Base-by-base conservation (phyloP, 2,797 vertebrate species). In the Staurois parvus region DNA sequence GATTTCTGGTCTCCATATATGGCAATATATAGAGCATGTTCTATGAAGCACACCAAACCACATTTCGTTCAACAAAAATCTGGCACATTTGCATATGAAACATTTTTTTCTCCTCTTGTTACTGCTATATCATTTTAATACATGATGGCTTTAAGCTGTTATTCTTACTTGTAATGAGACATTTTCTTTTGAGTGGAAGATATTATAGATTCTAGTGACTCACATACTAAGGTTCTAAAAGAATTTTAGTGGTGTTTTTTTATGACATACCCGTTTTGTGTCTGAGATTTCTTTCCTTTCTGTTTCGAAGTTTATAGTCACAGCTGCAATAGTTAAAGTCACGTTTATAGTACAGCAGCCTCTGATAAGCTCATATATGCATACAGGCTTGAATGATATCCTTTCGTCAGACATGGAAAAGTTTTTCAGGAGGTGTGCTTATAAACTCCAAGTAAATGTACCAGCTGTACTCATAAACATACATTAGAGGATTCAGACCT, bases 401-500 rank as follows among this genome's bases (percentile, higher is more conserved):
- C 93, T 91, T 93, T 93, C 92, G 89, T 91, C 91, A 93, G 93
- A 91, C 89, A 19, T 84, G 89, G 89, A 91, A 89, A 90, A 76
- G 91, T 91, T 93, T 74, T 84, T 92, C 93, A 92, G 79, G 92
- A 94, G 92, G 93, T 92, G 93, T 89, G 91, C 94, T 93, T 93
- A 92, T 95, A 95, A 95, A 94, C 89, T 89, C 89, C 91, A 86
- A 91, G 91, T 94, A 94, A 95, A 94, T 93, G 91, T 93, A 91
- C 94, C 94, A 95, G 94, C 94, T 95, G 95, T 94, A 92, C 93
- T 93, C 94, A 81, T 95, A 95, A 95, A 95, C 87, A 88, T 90
- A 91, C 92, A 90, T 66, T 88, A 93, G 89, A 90, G 86, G 91
- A 87, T 92, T 92, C 90, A 89, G 87, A 92, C 91, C 67, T 52